These are phyloP conservation scores for Philypnodon macrostomus DNA, from an alignment of 2,797 vertebrate species.

Conservation along the genomic window DNA sequence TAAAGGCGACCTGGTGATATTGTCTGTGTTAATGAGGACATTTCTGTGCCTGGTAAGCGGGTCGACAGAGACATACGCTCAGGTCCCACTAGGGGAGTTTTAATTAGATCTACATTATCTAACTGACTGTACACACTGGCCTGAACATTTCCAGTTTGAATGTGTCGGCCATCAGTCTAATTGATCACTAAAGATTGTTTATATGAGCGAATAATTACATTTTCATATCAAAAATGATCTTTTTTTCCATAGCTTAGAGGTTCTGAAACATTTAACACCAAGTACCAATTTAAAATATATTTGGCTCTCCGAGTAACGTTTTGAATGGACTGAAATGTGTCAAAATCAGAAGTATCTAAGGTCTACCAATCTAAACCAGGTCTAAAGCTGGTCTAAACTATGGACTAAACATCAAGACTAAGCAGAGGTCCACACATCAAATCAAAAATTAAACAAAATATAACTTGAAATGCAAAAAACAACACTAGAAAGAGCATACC, in stretches of 20 bases:
- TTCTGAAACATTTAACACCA: no score
- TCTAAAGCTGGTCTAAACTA: no score
- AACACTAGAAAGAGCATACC: no score
- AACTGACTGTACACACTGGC: slow-evolving; percentile 53
- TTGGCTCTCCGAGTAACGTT: no score
- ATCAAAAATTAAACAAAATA: no score
- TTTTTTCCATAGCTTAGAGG: slow-evolving; percentile 1
- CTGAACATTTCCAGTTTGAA: slow-evolving; percentile 48
- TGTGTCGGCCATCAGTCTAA: slow-evolving; percentile 48
- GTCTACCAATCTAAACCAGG: no score
- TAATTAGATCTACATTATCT: slow-evolving; percentile 73
- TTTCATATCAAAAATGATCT: background rate
- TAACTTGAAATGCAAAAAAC: no score
- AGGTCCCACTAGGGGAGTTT: slow-evolving; percentile 66
- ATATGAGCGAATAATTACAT: background rate
- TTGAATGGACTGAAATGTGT: no score
- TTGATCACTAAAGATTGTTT: slow-evolving; percentile 24
- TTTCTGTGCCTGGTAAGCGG: slow-evolving; percentile 45
- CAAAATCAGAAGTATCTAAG: no score
- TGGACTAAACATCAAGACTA: no score
- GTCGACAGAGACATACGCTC: slow-evolving; percentile 56
- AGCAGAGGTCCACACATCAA: no score
- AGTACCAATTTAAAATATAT: no score
- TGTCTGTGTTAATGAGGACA: slow-evolving; percentile 67
- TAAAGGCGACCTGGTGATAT: slow-evolving; percentile 46